A percentile compares a stretch with the other conserved stretches of the same genome.
Evolutionary conservation across 2,113 vertebrate genomes (phyloP).

Genomic region (Cepphus grylle): DNA sequence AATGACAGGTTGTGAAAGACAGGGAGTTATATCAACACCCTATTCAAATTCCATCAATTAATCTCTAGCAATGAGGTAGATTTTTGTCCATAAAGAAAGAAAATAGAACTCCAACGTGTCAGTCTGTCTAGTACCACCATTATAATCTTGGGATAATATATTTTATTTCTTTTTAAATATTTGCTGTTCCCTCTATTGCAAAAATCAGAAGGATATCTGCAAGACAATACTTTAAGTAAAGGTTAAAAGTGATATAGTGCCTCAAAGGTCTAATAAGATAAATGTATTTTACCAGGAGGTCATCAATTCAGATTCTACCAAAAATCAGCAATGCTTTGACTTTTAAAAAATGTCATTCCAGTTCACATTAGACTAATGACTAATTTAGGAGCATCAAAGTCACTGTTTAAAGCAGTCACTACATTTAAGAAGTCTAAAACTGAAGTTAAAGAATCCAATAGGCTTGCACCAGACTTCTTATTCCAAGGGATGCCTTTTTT

Average conservation of each 20-base stretch:
- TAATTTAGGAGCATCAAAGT: constrained; percentile 9
- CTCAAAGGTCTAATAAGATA: constrained; percentile 18
- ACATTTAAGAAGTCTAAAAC: neutral
- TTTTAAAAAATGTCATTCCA: constrained; percentile 33
- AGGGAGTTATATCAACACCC: neutral
- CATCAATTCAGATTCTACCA: constrained; percentile 14
- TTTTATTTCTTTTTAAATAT: neutral
- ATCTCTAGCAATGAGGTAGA: neutral
- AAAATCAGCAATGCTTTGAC: constrained; percentile 24
- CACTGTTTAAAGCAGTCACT: neutral
- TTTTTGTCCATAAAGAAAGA: neutral
- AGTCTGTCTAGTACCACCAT: neutral
- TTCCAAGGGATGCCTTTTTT: neutral
- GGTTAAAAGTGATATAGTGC: neutral
- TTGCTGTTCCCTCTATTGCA: neutral
- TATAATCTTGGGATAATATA: neutral
- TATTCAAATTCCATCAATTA: neutral
- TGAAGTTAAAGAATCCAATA: neutral
- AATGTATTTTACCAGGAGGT: neutral
- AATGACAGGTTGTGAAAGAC: neutral
- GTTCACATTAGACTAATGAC: neutral
- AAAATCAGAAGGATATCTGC: neutral
- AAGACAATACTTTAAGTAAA: neutral
- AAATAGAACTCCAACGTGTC: neutral
- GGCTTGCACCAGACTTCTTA: neutral